phyloP scores from a whole-genome alignment of 1,140 invertebrate species.

The Pteromalus puparum region DNA sequence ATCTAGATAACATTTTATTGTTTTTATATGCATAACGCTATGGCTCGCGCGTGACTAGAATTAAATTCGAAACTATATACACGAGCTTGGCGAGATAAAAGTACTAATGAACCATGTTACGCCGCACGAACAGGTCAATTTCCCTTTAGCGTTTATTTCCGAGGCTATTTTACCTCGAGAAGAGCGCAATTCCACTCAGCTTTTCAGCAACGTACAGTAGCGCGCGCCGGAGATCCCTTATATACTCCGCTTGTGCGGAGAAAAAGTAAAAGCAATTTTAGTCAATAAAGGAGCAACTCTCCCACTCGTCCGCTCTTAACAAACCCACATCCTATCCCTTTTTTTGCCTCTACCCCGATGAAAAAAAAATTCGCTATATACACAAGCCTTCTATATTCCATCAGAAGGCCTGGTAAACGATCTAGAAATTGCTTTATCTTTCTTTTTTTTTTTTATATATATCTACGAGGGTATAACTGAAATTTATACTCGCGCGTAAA shows the following conservation, averaged over 20 bases:
- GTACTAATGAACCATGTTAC: no score
- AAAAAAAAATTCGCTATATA: neutral
- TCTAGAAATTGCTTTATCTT: neutral
- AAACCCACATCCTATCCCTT: neutral
- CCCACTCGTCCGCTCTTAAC: neutral
- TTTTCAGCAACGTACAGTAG: neutral
- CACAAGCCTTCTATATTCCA: neutral
- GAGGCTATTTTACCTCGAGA: neutral
- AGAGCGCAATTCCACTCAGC: no score
- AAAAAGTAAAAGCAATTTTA: conserved; percentile 8
- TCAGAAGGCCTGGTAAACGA: neutral
- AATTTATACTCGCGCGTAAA: neutral
- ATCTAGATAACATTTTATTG: no score
- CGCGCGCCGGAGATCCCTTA: neutral
- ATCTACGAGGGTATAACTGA: neutral
- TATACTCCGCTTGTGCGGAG: neutral
- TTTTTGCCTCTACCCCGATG: neutral
- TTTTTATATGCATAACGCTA: no score
- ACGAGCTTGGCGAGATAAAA: no score
- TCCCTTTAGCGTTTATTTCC: neutral
- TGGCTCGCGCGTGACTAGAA: no score
- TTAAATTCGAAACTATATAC: no score
- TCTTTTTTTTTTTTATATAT: neutral
- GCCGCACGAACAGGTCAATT: neutral
- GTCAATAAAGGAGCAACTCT: conserved; percentile 2